Evolutionary conservation across 2,113 vertebrate species (phyloP), one percentile per base, ranked within the genome.

Genomic region (Oncorhynchus tshawytscha): DNA sequence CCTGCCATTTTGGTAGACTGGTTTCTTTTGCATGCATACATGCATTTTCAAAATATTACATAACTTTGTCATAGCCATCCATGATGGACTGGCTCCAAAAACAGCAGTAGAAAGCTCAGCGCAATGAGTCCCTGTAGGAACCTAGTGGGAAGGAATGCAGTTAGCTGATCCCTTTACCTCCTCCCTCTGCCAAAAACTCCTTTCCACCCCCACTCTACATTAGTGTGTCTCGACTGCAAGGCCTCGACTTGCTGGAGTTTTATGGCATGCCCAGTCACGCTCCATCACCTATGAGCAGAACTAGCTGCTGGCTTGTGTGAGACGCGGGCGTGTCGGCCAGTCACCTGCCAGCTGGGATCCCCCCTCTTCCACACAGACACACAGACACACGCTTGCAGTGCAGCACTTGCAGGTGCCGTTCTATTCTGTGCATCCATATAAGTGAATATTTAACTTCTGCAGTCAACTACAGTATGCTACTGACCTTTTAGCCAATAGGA

Each of bases 141-240:
- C 34, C 54, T 76, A 49, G 29, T 45, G 68, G 24, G 34, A 29
- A 29, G 75, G 75, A 77, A 77, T 77, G 75, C 25, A 1, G 34
- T 4, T 27, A 62, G 59, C 7, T 62, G 20, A 6, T 24, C 59
- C 48, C 39, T 20, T 24, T 49, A 31, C 29, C 29, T 59, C 48
- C 22, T 27, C 57, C 29, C 71, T 16, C 51, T 54, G 51, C 51
- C 16, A 54, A 18, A 54, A 54, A 2, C 15, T 54, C 51, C 51
- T 54, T 54, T 54, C 51, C 51, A 54, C 51, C 49, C 54, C 71
- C 25, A 4, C 49, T 59, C 49, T 64, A 66, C 39, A 74, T 65
- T 22, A 25, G 31, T 22, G 18, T 45, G 72, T 45, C 60, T 64
- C n/a, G 11, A 12, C 60, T 24, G 72, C 29, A 31, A 16, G 59